phyloP scores from a whole-genome alignment of 2,888 invertebrate genomes.

The Dicycla oo region DNA sequence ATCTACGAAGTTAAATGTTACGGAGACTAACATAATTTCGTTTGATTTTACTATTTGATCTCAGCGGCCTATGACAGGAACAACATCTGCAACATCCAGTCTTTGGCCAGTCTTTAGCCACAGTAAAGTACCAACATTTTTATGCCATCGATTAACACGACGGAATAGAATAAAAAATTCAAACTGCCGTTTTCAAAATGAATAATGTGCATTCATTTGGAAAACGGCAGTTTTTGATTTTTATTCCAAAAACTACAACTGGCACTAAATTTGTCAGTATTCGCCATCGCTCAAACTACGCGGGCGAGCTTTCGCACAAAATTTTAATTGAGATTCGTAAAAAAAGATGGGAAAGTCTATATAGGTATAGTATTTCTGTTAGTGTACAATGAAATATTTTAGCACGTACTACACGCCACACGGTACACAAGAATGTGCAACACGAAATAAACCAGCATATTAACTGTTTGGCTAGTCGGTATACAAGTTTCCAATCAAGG shows the following conservation, averaged over 20 bases:
- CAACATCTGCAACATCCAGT: not conserved
- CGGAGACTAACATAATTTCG: conserved; percentile 6
- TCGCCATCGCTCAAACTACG: not conserved
- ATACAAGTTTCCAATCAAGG: conserved; percentile 65
- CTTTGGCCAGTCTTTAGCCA: no score
- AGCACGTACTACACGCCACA: conserved; percentile 27
- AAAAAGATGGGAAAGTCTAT: conserved; percentile 16
- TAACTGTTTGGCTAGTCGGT: conserved; percentile 60
- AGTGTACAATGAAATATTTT: conserved; percentile 36
- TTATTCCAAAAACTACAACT: not conserved
- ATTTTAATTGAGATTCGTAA: not conserved
- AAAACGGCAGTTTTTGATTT: not conserved
- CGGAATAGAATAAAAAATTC: conserved; percentile 7
- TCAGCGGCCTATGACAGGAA: not conserved
- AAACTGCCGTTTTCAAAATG: not conserved
- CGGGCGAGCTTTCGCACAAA: not conserved
- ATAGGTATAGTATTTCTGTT: conserved; percentile 15
- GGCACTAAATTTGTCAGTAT: not conserved
- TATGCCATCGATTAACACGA: not conserved
- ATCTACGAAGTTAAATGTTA: not conserved
- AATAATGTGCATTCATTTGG: not conserved
- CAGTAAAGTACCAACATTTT: not conserved
- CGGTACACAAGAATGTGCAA: conserved; percentile 52
- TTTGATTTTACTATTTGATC: not conserved
- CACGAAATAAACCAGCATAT: conserved; percentile 56